A percentile compares a stretch with the other conserved stretches of the same genome.
These are phyloP conservation scores for Champsocephalus gunnari DNA, from an alignment of 2,797 vertebrate species.

Conservation along the genomic window DNA sequence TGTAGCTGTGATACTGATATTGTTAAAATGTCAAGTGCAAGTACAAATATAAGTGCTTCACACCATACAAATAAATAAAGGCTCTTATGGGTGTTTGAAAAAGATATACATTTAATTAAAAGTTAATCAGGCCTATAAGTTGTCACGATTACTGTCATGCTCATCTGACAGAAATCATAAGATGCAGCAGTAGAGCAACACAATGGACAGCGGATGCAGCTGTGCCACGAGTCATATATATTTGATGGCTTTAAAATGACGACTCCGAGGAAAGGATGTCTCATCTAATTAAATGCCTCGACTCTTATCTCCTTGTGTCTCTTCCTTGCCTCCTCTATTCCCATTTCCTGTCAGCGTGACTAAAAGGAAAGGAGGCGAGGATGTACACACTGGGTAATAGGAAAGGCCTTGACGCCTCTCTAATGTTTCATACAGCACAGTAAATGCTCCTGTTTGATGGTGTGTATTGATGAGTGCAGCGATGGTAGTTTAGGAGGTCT, in stretches of 20 bases:
- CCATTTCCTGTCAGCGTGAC: too few species aligned
- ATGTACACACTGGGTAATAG: not conserved
- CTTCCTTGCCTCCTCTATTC: too few species aligned
- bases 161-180: not conserved
- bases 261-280: not conserved
- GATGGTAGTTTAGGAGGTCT: constrained; percentile 38
- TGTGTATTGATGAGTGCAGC: constrained; percentile 38
- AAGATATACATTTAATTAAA: not conserved
- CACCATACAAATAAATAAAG: not conserved
- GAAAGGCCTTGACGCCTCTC: not conserved
- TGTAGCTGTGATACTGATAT: not conserved
- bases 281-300: not conserved
- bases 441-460: constrained; percentile 42
- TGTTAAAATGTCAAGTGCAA: not conserved
- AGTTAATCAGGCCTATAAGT: not conserved
- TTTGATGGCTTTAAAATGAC: not conserved
- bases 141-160: not conserved
- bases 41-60: not conserved
- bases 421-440: constrained; percentile 55
- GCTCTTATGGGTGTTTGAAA: not conserved
- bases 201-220: not conserved
- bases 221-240: not conserved
- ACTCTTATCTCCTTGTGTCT: too few species aligned
- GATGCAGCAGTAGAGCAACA: not conserved
- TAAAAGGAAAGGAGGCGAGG: not conserved